Percentiles rank a stretch among this genome's conserved stretches.
These are phyloP conservation scores for Metallyticus violacea DNA, from an alignment of 2,888 invertebrate species.

Conservation along the genomic window DNA sequence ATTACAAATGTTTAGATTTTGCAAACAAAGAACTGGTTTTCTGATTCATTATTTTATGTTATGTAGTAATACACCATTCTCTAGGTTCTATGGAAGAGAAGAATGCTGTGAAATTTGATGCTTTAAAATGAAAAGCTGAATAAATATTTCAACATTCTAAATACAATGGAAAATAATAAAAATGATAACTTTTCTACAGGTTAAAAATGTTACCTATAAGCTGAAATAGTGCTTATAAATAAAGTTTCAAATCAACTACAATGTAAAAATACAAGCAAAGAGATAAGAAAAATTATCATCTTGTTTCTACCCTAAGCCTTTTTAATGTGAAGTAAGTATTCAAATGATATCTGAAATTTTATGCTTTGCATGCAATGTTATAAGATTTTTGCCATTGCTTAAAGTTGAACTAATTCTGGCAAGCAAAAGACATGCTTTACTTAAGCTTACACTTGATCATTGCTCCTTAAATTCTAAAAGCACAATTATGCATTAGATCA, in stretches of 20 bases:
- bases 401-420: background rate
- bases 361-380: background rate
- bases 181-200: background rate
- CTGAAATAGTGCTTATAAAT: background rate
- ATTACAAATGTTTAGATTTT: background rate
- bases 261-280: background rate
- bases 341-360: background rate
- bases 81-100: background rate
- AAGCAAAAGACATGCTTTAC: background rate
- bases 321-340: too few relatives aligned
- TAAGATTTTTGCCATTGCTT: background rate
- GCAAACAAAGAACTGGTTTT: background rate
- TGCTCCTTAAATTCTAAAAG: background rate
- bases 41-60: background rate
- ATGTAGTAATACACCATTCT: background rate
- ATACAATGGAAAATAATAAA: background rate
- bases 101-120: background rate
- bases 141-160: background rate
- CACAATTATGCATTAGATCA: background rate
- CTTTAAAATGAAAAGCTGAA: background rate
- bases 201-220: background rate
- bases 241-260: background rate
- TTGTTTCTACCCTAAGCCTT: background rate
- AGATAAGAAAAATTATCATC: background rate
- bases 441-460: background rate